Evolutionary conservation across 2,888 invertebrate genomes (phyloP), one percentile per base, ranked within the genome.

Genomic region (Proisotoma minuta): DNA sequence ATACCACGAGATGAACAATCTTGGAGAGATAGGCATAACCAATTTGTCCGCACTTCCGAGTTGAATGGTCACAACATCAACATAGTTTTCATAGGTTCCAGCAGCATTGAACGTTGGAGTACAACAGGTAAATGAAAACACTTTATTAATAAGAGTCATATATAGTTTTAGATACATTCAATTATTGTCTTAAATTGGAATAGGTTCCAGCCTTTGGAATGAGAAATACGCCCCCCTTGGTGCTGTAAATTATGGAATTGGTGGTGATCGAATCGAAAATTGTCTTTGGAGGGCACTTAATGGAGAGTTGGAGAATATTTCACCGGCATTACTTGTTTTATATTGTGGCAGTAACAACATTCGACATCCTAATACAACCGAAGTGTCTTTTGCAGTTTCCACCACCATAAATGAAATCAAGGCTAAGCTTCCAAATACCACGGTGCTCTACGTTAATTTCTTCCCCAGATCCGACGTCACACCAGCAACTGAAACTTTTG

Each of bases 211-310:
- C 34, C 34, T 34, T 39, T 94, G 93, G 92, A 87, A 89, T 76
- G 87, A 88, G 75, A 84, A 89, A 81, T 92, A 93, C 82, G 91
- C 89, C 62, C 93, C 93, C 1, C 81, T 94, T 76, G 94, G 94
- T 78, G 89, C 90, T 77, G 84, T 93, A 73, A 94, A 94, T 78
- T 90, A 91, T 79, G 92, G 93, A 74, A 90, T 34, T 15, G 34
- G 34, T 15, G 34, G 34, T 10, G 34, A 34, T 34, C 8, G 34
- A 34, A 34, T 34, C 15, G 34, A 34, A 34, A 34, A 34, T 15
- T 34, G 34, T 15, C 34, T 34, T 34, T 34, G 34, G 34, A 8
- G 34, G 15, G 34, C 15, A 10, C 8, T 34, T 8, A 34, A 34
- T 15, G 34, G 34, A 15, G 34, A 34, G 15, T 34, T 34, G 34